Evolutionary conservation across 1,140 invertebrate species (phyloP), one percentile per base, ranked within the genome.

Genomic region (Trichonephila clavipes): DNA sequence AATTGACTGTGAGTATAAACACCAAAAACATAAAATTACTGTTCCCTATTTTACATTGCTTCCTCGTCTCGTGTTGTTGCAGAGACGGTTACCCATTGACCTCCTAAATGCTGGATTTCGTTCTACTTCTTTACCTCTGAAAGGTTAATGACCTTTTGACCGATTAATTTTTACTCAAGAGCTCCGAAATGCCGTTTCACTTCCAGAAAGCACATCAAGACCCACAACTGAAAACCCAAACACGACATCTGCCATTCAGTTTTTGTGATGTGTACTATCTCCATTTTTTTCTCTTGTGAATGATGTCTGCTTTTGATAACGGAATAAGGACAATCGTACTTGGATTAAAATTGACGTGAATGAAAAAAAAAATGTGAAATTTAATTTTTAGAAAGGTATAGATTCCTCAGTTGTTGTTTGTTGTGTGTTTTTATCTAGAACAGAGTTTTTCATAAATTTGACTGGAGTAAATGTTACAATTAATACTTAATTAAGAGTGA

Each of bases 41-140:
- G 24, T 28, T 77, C 28, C 24, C 28, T 18, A 18, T 16, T 77
- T 40, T 21, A 28, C 16, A 77, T 18, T 18, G 18, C 28, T 40
- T 77, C 72, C 14, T 28, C 12, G 18, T 34, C 34, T 40, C 4
- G 72, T 18, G 7, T 40, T 16, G 14, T 12, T 18, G 14, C 28
- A 16, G 14, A 77, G 66, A 69, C 66, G 66, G 66, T 24, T 77
- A 77, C 72, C 72, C 14, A 40, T 34, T 77, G 72, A 77, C 72
- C 72, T 77, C 72, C 1, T 77, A 77, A 34, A 7, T 24, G 18
- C 34, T 34, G 72, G 34, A 77, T 34, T 77, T 40, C 16, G 72
- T 77, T 77, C 72, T 34, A 77, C 72, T 77, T 77, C 72, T 77
- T 77, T 19, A 12, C 28, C 72, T 77, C 18, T 16, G 66, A 77